Base-by-base conservation (phyloP, 1,140 invertebrate species). In the Drosophila miranda region DNA sequence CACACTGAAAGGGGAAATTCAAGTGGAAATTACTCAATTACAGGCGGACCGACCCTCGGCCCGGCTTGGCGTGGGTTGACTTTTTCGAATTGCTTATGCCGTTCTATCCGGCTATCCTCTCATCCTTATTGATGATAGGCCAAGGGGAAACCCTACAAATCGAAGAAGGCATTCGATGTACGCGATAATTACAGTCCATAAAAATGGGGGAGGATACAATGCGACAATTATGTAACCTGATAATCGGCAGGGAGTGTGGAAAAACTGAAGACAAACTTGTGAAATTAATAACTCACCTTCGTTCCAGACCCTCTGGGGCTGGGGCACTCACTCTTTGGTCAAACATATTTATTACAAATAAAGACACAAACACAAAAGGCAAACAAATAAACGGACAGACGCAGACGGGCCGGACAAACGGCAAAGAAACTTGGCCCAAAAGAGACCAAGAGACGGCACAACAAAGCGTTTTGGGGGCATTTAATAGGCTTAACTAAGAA, bases 1-100 rank as follows among this genome's bases (percentile, higher is more conserved):
- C 73, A 69, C 76, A 81, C 74, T 86, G 81, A 87, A 87, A 87
- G 82, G 78, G 82, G 82, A 87, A 87, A 87, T 87, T 87, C 83
- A 87, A 87, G 82, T 87, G 82, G 82, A 87, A 87, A 87, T 87
- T 87, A 87, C 82, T 87, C 83, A 87, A 87, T 87, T 87, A 87
- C 82, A 87, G 34, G 11, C 1, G 3, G 34, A 38, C 3, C 34
- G 9, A 11, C 34, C 34, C 34, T 38, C 34, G 26, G 19, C 59
- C 19, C 38, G 69, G 51, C 59, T 48, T 56, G 14, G 19, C 59
- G 30, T 46, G 69, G 51, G 70, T 54, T 67, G 14, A 42, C 66
- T 50, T 44, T 62, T 62, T 23, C 53, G 34, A 38, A 38, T 38
- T 38, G 34, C 34, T 38, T 38, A 13, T 13, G 34, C 34, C 34